These are phyloP conservation scores for Calycopis cecrops DNA, from an alignment of 1,140 invertebrate genomes.

Conservation along the genomic window DNA sequence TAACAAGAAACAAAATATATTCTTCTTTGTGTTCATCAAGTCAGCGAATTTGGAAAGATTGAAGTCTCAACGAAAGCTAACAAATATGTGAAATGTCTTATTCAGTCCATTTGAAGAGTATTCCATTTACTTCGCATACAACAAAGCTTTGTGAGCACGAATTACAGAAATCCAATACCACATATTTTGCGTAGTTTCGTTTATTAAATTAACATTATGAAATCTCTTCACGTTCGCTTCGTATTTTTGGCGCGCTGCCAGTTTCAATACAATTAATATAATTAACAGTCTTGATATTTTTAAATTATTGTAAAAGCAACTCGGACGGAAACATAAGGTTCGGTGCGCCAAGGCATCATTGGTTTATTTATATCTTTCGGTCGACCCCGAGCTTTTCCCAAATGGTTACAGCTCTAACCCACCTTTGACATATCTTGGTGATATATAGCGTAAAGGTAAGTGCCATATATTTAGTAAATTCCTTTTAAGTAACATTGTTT, in stretches of 20 bases:
- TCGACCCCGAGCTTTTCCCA: slow-evolving; percentile 6
- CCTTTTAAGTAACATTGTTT: neutral
- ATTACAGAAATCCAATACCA: no score
- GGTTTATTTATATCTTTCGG: slow-evolving; percentile 8
- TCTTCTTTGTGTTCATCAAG: no score
- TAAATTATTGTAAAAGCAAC: slow-evolving; percentile 7
- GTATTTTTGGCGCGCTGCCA: neutral
- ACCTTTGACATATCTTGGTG: slow-evolving; percentile 6
- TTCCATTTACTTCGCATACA: no score
- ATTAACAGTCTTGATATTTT: neutral
- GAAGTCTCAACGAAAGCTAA: no score
- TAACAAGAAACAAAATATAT: no score
- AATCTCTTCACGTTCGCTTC: neutral
- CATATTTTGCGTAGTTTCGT: no score
- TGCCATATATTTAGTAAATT: slow-evolving; percentile 1
- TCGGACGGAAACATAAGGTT: neutral
- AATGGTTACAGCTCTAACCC: slow-evolving; percentile 6
- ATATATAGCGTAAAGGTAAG: slow-evolving; percentile 5
- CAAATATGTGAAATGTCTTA: no score
- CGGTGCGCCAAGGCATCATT: neutral
- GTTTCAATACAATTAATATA: neutral
- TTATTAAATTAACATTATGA: neutral
- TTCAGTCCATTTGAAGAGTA: no score
- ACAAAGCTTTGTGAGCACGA: no score
- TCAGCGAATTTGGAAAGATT: no score